A percentile compares a stretch with the other conserved stretches of the same genome.
phyloP scores from a whole-genome alignment of 2,797 vertebrate genomes.

The Sphenodon punctatus region DNA sequence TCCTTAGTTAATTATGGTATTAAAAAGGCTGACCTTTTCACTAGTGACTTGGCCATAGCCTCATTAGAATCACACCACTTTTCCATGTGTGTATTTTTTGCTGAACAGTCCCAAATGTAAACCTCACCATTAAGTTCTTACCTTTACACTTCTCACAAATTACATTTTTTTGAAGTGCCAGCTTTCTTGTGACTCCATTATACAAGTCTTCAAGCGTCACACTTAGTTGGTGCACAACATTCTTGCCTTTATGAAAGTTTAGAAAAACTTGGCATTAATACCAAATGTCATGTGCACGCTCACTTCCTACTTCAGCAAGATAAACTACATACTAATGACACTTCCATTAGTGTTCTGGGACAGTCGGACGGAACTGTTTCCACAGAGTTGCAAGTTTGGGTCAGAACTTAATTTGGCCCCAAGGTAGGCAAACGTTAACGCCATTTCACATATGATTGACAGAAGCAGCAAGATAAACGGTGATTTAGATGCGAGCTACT shows the following conservation, averaged over 20 bases:
- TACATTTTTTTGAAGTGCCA: constrained; percentile 92
- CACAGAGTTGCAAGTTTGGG: constrained; percentile 34
- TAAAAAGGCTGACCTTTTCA: not conserved
- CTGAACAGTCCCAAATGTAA: no score
- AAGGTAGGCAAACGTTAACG: constrained; percentile 44
- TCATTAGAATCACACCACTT: no score
- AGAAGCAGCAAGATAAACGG: no score
- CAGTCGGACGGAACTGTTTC: no score
- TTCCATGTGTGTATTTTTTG: no score
- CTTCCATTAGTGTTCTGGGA: no score
- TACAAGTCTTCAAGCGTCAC: constrained; percentile 93
- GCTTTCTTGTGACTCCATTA: constrained; percentile 89
- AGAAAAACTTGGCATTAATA: constrained; percentile 5
- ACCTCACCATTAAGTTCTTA: constrained; percentile 56
- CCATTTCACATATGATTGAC: no score
- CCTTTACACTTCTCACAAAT: constrained; percentile 96
- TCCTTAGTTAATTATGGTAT: not conserved
- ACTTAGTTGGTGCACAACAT: constrained; percentile 90
- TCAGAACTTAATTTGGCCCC: constrained; percentile 22
- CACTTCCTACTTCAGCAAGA: no score
- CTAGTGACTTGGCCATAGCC: no score
- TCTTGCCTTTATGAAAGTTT: constrained; percentile 82
- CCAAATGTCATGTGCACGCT: not conserved
- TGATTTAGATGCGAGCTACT: no score
- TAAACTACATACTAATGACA: no score